Base-by-base conservation (phyloP, 2,797 vertebrate genomes). In the Borostomias antarcticus region DNA sequence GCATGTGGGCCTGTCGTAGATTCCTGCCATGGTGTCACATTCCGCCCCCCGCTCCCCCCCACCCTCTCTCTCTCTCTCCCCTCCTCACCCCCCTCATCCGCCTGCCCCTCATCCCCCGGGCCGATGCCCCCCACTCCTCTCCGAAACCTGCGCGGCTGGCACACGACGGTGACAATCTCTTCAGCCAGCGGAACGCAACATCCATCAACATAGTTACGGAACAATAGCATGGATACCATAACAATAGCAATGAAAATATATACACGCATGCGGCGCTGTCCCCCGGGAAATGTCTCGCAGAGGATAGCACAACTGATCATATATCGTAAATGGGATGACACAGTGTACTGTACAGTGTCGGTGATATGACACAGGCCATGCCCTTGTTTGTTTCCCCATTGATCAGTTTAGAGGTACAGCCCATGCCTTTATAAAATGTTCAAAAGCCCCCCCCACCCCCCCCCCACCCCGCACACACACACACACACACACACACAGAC, bases 1-100 rank as follows among this genome's bases (percentile, higher is more conserved):
- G 80, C 86, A 86, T 77, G 69, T 35, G 10, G 72, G 80, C 69
- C 76, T 77, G 63, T 85, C 78, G 83, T 69, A 76, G 81, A 90
- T 89, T 89, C 86, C 86, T 84, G 81, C 86, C 87, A 91, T 89
- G 83, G 87, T 70, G 81, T 62, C 77, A 89, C 84, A 88, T 89
- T 87, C 82, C 73, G 45, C 64, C 60, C 70, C 74, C 40, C 58
- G 72, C 70, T 66, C 80, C 75, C 68, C 57, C 68, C 71, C 47
- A 53, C 75, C 62, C 66, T 80, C 76, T 72, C 66, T n/a, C 59
- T 69, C 75, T 33, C 57, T 74, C 69, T 67, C 79, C 75, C 68
- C 54, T 69, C 72, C 47, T 53, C 74, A 64, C 67, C 81, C 77
- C 74, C 63, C 58, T 11, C 75, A 77, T 86, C 78, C 74, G 52